Conservation (phyloP, 1,140 invertebrate genomes). For the Ladona fulva region DNA sequence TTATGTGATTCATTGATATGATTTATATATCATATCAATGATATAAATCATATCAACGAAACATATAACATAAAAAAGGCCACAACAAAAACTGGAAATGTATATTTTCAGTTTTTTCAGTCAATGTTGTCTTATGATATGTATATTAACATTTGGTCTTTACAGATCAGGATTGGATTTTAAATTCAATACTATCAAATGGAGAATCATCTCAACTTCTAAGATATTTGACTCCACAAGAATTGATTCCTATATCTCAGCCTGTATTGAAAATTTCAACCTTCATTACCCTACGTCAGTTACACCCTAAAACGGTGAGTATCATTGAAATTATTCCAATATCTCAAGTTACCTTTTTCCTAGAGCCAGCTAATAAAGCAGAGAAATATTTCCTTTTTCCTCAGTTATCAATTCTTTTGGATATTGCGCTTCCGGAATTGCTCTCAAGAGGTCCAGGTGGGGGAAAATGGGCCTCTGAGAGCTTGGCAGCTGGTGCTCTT, state of each 20-base stretch:
- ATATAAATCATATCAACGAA: too few relatives aligned
- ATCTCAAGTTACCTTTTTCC: too few relatives aligned
- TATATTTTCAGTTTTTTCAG: too few relatives aligned
- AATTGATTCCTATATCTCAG: not conserved
- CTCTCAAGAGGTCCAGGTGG: not conserved
- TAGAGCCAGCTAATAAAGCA: too few relatives aligned
- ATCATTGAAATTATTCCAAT: not conserved
- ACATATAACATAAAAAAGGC: too few relatives aligned
- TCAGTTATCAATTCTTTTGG: not conserved
- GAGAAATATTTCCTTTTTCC: not conserved
- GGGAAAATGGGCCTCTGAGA: not conserved
- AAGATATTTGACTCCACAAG: not conserved
- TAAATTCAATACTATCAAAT: not conserved
- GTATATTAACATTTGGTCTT: not conserved
- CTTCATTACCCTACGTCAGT: not conserved
- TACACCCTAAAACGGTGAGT: not conserved
- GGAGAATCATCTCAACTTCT: not conserved
- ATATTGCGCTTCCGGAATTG: not conserved
- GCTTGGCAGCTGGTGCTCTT: not conserved
- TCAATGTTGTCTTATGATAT: too few relatives aligned
- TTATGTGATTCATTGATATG: too few relatives aligned
- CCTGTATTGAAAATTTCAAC: not conserved
- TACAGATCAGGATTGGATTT: not conserved
- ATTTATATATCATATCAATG: too few relatives aligned
- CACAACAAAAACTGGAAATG: too few relatives aligned